A percentile compares a stretch with the other conserved stretches of the same genome.
phyloP scores from a whole-genome alignment of 2,797 vertebrate genomes.

The Muscicapa striata region DNA sequence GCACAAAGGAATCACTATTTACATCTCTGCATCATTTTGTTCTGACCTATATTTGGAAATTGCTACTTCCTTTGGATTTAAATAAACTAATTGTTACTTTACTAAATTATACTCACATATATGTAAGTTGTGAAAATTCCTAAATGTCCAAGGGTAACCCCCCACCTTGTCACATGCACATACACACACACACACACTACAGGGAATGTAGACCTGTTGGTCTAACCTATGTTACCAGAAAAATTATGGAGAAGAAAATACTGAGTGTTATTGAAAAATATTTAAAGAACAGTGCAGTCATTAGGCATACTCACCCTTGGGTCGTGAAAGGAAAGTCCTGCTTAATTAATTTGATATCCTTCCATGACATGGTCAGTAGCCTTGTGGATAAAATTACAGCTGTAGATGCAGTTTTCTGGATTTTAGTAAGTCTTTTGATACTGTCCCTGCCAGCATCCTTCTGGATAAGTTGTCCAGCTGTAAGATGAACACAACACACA shows the following conservation, averaged over 20 bases:
- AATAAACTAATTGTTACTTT: not conserved
- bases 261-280: not conserved
- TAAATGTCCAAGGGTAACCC: not conserved
- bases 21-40: conserved; percentile 34
- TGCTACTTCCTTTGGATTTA: not conserved
- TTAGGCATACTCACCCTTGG: not conserved
- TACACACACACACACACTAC: not conserved
- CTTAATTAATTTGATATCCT: not conserved
- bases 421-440: not conserved
- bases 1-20: not conserved
- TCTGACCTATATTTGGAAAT: not conserved
- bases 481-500: not conserved
- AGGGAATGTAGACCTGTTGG: not conserved
- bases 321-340: not conserved
- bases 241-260: not conserved
- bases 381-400: not conserved
- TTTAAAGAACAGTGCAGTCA: not conserved
- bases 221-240: not conserved
- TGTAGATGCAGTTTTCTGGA: not conserved
- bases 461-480: not conserved
- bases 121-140: not conserved
- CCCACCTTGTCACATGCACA: rapidly evolving
- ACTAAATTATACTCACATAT: too few relatives aligned
- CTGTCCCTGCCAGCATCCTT: not conserved
- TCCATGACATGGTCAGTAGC: not conserved